Conservation (phyloP, 2,113 vertebrate species). For the Heliornis fulica region DNA sequence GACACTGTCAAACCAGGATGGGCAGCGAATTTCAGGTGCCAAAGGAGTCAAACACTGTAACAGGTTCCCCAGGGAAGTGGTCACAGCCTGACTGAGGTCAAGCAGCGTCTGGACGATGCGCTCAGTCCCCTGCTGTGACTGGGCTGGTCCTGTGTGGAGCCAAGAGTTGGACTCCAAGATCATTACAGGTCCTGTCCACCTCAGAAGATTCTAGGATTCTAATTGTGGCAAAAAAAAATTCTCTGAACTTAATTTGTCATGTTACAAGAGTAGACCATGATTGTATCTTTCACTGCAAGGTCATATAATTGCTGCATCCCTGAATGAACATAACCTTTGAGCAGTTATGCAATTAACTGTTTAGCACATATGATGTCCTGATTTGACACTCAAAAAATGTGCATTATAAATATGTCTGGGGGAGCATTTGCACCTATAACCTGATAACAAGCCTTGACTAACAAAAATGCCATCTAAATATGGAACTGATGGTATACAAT, state of each 20-base stretch:
- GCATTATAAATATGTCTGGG: neutral
- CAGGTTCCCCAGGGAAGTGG: too few species aligned
- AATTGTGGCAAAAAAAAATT: neutral
- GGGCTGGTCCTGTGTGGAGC: too few species aligned
- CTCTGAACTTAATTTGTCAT: neutral
- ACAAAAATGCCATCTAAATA: neutral
- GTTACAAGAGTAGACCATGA: neutral
- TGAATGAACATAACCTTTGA: neutral
- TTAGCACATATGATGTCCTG: neutral
- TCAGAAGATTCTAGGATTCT: too few species aligned
- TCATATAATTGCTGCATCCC: neutral
- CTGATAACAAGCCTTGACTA: neutral
- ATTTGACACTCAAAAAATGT: neutral
- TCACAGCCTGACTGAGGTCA: too few species aligned
- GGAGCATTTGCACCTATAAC: neutral
- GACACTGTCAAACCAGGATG: too few species aligned
- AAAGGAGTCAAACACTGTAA: too few species aligned
- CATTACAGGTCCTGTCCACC: too few species aligned
- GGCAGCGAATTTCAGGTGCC: too few species aligned
- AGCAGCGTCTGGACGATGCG: too few species aligned
- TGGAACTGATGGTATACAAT: neutral
- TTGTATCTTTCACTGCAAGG: neutral
- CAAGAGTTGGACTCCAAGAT: too few species aligned
- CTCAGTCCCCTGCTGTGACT: too few species aligned
- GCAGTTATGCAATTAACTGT: neutral